Evolutionary conservation across 2,797 vertebrate species (phyloP).

Genomic region (Myiotriccus ornatus): DNA sequence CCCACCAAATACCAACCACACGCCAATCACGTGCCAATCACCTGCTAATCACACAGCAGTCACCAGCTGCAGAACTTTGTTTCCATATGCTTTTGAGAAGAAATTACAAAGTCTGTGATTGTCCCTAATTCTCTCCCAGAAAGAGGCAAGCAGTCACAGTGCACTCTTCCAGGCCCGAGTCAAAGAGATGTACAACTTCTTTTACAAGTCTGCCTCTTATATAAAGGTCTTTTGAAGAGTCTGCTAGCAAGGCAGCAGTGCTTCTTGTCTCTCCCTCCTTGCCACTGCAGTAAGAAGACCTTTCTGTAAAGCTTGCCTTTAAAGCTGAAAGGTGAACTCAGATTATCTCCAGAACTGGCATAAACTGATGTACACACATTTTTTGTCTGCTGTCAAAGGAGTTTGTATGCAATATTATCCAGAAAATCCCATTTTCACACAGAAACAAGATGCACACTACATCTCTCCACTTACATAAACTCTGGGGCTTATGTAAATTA

Average conservation of each 20-base stretch:
- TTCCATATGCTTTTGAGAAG: neutral
- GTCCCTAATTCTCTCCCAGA: neutral
- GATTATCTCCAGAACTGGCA: neutral
- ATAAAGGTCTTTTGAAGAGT: neutral
- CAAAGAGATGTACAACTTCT: neutral
- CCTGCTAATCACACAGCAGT: neutral
- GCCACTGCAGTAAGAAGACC: neutral
- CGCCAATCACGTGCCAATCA: neutral
- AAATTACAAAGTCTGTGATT: neutral
- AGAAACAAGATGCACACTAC: neutral
- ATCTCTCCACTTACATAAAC: neutral
- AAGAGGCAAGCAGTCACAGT: neutral
- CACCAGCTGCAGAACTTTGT: neutral
- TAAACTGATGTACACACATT: rapidly evolving
- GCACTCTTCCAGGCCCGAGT: neutral
- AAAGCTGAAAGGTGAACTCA: neutral
- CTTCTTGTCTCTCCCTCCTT: neutral
- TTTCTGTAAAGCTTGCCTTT: neutral
- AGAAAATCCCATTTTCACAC: neutral
- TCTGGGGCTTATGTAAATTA: neutral
- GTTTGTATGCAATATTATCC: neutral
- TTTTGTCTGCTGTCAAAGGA: neutral
- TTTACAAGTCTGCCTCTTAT: neutral
- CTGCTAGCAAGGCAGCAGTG: neutral
- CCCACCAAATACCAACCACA: neutral